Conservation (phyloP, 2,113 vertebrate species). For the Paedocypris sp. region DNA sequence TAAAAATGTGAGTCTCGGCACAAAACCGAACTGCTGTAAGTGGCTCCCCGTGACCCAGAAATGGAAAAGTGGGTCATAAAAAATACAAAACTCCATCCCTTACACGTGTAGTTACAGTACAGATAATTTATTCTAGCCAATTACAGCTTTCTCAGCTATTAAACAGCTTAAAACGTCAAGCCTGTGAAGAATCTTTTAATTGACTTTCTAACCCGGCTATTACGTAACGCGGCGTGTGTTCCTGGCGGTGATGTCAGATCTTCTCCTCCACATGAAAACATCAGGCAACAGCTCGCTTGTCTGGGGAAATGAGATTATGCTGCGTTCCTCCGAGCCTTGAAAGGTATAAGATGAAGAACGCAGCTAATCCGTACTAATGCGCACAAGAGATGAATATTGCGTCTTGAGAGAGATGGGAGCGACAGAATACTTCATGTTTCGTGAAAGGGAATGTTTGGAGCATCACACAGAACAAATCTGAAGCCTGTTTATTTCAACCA, state of each 20-base stretch:
- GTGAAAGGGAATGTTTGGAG: too few relatives aligned
- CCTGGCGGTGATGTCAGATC: not conserved
- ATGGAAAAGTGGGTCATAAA: too few relatives aligned
- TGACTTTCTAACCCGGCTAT: not conserved
- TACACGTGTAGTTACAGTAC: too few relatives aligned
- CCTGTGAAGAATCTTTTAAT: too few relatives aligned
- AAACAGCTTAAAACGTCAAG: not conserved
- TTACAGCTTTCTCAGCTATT: not conserved
- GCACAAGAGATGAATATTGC: not conserved
- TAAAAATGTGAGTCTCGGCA: too few relatives aligned
- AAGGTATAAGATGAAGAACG: not conserved
- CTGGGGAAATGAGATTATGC: not conserved
- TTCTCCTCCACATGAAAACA: not conserved
- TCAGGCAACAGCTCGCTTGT: not conserved
- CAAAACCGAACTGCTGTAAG: too few relatives aligned
- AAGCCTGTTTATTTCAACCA: too few relatives aligned
- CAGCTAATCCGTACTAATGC: not conserved
- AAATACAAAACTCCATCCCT: too few relatives aligned
- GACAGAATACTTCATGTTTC: too few relatives aligned
- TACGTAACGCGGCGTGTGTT: not conserved
- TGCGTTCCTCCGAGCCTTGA: not conserved
- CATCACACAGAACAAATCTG: not conserved
- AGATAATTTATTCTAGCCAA: too few relatives aligned
- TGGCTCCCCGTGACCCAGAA: too few relatives aligned
- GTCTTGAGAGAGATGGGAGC: not conserved